A percentile compares a stretch with the other conserved stretches of the same genome.
Evolutionary conservation across 2,113 vertebrate genomes (phyloP).

Genomic region (Ivindomyrus marchei): DNA sequence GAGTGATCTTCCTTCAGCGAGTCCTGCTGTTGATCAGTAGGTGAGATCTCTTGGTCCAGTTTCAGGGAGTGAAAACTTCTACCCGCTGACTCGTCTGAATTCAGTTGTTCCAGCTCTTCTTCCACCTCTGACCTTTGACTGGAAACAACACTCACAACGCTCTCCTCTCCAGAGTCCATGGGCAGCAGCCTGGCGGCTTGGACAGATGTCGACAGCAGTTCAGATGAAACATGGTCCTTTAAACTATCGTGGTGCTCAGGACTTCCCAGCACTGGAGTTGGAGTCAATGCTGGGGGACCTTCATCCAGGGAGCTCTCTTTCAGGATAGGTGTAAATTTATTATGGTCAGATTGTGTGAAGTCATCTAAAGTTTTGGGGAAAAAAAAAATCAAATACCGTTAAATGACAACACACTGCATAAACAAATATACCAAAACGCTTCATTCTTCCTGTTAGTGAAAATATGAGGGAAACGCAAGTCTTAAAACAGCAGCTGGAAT

Average conservation of each 20-base stretch:
- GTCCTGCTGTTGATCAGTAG: constrained; percentile 36
- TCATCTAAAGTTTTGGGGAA: constrained; percentile 32
- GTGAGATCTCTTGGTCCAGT: constrained; percentile 48
- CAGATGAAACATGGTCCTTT: constrained; percentile 41
- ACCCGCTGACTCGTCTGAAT: constrained; percentile 45
- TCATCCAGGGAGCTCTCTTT: constrained; percentile 52
- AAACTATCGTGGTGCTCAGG: constrained; percentile 52
- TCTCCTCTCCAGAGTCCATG: constrained; percentile 38
- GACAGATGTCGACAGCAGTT: constrained; percentile 30
- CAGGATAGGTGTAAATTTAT: constrained; percentile 49
- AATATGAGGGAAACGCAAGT: not conserved
- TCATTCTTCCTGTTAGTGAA: not conserved
- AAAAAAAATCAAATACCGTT: not conserved
- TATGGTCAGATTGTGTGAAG: constrained; percentile 26
- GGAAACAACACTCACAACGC: constrained; percentile 30
- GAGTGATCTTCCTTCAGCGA: constrained; percentile 34
- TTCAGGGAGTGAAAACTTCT: constrained; percentile 47
- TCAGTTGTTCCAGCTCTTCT: constrained; percentile 58
- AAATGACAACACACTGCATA: not conserved
- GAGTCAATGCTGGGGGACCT: constrained; percentile 51
- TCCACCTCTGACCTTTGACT: constrained; percentile 62
- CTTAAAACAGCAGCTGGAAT: constrained; percentile 14
- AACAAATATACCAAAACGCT: not conserved
- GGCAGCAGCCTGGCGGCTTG: constrained; percentile 26
- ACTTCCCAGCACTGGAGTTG: constrained; percentile 40